Conservation (phyloP, 2,888 invertebrate species). For the Eupithecia subfuscata region DNA sequence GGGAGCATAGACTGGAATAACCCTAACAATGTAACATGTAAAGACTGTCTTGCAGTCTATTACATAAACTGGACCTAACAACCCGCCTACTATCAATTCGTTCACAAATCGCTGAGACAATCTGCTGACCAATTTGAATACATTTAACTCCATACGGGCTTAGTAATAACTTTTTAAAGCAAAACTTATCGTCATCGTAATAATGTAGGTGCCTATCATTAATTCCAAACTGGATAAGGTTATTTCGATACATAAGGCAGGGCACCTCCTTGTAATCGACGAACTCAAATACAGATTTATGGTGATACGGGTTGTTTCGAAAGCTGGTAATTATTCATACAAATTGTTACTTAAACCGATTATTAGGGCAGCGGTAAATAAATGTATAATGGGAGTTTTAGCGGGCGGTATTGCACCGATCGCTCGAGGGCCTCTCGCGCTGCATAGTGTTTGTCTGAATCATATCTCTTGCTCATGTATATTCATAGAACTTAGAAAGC, state of each 20-base stretch:
- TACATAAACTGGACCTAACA: conserved; percentile 1
- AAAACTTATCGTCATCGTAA: conserved; percentile 38
- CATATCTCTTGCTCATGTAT: conserved; percentile 40
- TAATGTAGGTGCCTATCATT: conserved; percentile 36
- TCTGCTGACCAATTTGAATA: conserved; percentile 10
- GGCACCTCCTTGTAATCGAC: conserved; percentile 44
- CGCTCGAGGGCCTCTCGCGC: conserved; percentile 42
- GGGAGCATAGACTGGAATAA: not conserved
- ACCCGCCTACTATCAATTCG: conserved; percentile 5
- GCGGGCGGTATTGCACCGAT: conserved; percentile 53
- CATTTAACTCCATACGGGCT: not conserved
- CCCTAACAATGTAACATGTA: not conserved
- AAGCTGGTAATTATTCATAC: conserved; percentile 68
- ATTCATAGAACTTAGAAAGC: conserved; percentile 25
- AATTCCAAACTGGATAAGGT: conserved; percentile 38
- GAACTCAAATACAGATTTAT: conserved; percentile 58
- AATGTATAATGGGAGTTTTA: conserved; percentile 59
- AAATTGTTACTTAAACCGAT: conserved; percentile 67
- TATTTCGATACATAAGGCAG: conserved; percentile 34
- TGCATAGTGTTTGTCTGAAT: conserved; percentile 44
- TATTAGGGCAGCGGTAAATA: conserved; percentile 69
- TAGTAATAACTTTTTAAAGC: conserved; percentile 24
- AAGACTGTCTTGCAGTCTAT: not conserved
- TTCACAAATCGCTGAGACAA: conserved; percentile 12
- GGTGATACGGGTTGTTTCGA: conserved; percentile 56